phyloP scores from a whole-genome alignment of 1,140 invertebrate genomes.

The Trichomalopsis sarcophagae region DNA sequence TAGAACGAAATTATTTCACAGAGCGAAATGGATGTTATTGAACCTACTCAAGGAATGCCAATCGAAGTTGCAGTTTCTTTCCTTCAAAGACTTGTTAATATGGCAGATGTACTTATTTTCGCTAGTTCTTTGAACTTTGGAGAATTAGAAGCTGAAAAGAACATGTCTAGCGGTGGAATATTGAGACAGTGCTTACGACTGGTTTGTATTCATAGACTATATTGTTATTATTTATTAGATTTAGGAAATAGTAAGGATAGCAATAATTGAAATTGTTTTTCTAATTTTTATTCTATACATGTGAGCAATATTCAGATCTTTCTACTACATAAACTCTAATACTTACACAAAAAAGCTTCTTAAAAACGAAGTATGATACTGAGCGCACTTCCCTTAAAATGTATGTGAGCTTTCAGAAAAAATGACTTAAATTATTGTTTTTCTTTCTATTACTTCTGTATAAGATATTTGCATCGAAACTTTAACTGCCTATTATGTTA shows the following conservation, averaged over 20 bases:
- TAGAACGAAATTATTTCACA: conserved; percentile 69
- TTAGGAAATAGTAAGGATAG: conserved; percentile 35
- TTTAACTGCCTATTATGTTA: too few species aligned
- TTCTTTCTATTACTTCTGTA: too few species aligned
- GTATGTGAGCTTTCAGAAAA: background rate
- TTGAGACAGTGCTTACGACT: conserved; percentile 96
- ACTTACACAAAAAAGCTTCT: conserved; percentile 37
- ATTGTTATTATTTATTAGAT: conserved; percentile 20
- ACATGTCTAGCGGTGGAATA: conserved; percentile 99
- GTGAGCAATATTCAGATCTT: background rate
- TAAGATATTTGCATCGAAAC: too few species aligned
- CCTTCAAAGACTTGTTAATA: conserved; percentile 96
- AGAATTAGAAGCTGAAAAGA: conserved; percentile 99
- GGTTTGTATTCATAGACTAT: conserved; percentile 78
- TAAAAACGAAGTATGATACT: conserved; percentile 40
- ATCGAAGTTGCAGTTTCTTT: conserved; percentile 98
- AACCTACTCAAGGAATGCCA: conserved; percentile 98
- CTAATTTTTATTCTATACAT: conserved; percentile 10
- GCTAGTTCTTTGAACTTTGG: conserved; percentile 97
- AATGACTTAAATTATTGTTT: background rate
- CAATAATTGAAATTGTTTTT: background rate
- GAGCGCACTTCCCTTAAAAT: background rate
- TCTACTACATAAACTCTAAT: background rate
- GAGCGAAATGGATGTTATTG: conserved; percentile 98
- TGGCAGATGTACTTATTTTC: conserved; percentile 99